phyloP scores from a whole-genome alignment of 2,797 vertebrate species.

The Eutrigla gurnardus region DNA sequence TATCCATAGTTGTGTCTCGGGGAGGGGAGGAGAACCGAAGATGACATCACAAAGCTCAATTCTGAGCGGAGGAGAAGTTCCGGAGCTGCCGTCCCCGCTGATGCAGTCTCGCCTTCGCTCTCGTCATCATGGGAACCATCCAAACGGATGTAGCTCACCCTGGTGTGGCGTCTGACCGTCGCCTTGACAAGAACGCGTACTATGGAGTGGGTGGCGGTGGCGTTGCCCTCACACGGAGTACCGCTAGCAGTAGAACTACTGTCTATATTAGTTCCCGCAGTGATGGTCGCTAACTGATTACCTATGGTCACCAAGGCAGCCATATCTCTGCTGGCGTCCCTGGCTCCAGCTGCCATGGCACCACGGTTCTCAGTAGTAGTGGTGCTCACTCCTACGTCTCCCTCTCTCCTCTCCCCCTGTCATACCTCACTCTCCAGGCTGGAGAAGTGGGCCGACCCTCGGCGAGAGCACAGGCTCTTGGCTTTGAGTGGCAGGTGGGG shows the following conservation, averaged over 20 bases:
- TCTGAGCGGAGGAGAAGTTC: conserved; percentile 86
- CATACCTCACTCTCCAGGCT: conserved; percentile 97
- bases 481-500: conserved; percentile 90
- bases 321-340: conserved; percentile 62
- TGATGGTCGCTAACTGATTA: conserved; percentile 69
- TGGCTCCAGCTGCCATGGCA: conserved; percentile 68
- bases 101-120: conserved; percentile 76
- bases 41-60: conserved; percentile 88
- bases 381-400: conserved; percentile 78
- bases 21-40: conserved; percentile 85
- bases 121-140: conserved; percentile 77
- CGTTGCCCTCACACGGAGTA: conserved; percentile 65
- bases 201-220: conserved; percentile 71
- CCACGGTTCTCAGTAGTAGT: conserved; percentile 61
- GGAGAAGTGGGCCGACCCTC: conserved; percentile 94
- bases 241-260: conserved; percentile 51
- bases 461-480: conserved; percentile 91
- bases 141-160: conserved; percentile 81
- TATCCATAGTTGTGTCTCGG: conserved; percentile 84
- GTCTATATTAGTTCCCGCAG: conserved; percentile 63
- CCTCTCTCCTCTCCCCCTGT: conserved; percentile 88
- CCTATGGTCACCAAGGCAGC: conserved; percentile 69
- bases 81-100: conserved; percentile 65
- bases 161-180: conserved; percentile 84
- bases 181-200: conserved; percentile 84